A percentile compares a stretch with the other conserved stretches of the same genome.
phyloP scores from a whole-genome alignment of 1,140 invertebrate genomes.

The Hydropsyche tenuis region DNA sequence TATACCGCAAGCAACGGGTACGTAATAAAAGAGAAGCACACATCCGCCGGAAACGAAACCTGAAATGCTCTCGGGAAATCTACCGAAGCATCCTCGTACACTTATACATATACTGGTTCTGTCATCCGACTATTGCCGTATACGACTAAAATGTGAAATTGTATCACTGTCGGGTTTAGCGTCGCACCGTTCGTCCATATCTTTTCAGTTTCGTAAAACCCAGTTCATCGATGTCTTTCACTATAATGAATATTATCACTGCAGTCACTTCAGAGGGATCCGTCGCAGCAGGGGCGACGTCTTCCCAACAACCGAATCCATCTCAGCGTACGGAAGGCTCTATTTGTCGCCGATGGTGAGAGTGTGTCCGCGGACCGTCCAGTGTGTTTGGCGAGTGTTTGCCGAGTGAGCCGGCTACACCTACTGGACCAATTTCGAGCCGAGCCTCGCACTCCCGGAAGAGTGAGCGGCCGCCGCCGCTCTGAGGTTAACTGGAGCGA shows the following conservation, averaged over 20 bases:
- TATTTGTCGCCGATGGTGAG: conserved; percentile 32
- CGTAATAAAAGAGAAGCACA: background rate
- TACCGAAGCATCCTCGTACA: conserved; percentile 3
- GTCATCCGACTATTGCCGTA: too few species aligned
- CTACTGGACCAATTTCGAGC: conserved; percentile 49
- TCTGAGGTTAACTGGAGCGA: conserved; percentile 47
- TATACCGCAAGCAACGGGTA: conserved; percentile 7
- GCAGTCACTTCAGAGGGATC: too few species aligned
- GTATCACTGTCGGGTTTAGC: too few species aligned
- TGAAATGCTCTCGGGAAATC: conserved; percentile 33
- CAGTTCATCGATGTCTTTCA: too few species aligned
- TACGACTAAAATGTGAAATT: too few species aligned
- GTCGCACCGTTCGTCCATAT: too few species aligned
- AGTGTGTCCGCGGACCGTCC: conserved; percentile 39
- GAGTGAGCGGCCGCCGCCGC: conserved; percentile 27
- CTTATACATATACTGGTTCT: background rate
- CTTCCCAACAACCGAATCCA: too few species aligned
- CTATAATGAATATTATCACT: too few species aligned
- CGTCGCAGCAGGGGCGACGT: too few species aligned
- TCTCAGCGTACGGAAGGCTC: too few species aligned
- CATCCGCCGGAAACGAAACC: conserved; percentile 42
- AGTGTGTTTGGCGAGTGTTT: conserved; percentile 39
- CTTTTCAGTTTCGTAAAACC: too few species aligned
- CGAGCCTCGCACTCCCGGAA: conserved; percentile 42
- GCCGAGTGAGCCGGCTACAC: conserved; percentile 46